Conservation (phyloP, 2,797 vertebrate genomes). For the Hipposideros larvatus region DNA sequence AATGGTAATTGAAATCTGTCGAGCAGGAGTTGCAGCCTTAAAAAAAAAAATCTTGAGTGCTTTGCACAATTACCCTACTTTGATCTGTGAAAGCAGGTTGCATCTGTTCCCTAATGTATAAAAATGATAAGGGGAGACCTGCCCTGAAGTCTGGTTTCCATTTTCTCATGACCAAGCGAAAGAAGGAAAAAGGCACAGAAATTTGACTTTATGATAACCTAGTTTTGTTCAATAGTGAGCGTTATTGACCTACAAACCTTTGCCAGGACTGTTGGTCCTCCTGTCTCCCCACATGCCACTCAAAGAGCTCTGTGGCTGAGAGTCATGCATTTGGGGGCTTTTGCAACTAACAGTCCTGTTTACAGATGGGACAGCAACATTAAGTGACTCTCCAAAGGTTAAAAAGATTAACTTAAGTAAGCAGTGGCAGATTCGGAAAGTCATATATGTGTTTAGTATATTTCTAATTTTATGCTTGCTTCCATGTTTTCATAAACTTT, state of each 20-base stretch:
- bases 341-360: neutral
- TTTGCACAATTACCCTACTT: neutral
- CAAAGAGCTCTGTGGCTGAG: neutral
- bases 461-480: neutral
- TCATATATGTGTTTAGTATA: neutral
- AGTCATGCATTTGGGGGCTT: neutral
- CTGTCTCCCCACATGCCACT: neutral
- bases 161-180: constrained; percentile 29
- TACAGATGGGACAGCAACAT: neutral
- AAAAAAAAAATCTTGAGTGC: neutral
- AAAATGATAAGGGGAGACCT: neutral
- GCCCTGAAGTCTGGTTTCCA: neutral
- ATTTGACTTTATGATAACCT: neutral
- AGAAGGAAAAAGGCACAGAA: neutral
- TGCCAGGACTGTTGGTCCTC: neutral
- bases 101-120: neutral
- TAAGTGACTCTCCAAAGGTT: neutral
- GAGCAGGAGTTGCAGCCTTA: neutral
- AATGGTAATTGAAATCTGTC: neutral
- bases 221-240: neutral
- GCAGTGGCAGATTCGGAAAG: neutral
- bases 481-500: neutral
- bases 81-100: neutral
- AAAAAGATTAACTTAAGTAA: neutral
- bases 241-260: neutral